phyloP scores from a whole-genome alignment of 30 jellyfish, hydroid and myxozoan species.

The Morbakka virulenta region DNA sequence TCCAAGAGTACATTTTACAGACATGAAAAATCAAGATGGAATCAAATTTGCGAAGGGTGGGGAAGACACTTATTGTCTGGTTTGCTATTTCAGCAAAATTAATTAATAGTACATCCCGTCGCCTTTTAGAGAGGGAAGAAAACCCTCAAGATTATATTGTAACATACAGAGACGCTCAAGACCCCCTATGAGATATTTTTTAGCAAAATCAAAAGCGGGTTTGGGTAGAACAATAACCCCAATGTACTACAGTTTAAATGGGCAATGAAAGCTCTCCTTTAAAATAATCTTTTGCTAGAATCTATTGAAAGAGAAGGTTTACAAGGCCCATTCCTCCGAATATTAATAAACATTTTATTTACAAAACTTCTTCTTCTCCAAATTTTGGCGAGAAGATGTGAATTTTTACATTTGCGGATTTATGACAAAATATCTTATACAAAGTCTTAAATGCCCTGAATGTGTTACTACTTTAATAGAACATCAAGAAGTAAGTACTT shows the following conservation, averaged over 20 bases:
- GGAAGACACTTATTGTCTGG: not conserved
- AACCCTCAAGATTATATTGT: not conserved
- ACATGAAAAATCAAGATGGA: not conserved
- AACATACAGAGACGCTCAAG: not conserved
- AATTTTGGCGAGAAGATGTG: not conserved
- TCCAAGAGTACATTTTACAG: conserved; percentile 48
- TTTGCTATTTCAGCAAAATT: not conserved
- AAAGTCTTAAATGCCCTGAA: not conserved
- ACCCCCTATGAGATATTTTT: not conserved
- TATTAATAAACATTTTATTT: too few relatives aligned
- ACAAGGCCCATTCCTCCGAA: too few relatives aligned
- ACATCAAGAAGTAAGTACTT: too few relatives aligned
- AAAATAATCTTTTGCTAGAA: too few relatives aligned
- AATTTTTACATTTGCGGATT: not conserved
- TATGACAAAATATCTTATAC: too few relatives aligned
- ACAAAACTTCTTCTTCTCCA: not conserved
- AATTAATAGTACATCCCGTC: not conserved
- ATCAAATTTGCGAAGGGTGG: not conserved
- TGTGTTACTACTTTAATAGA: not conserved
- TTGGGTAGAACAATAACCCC: not conserved
- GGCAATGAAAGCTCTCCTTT: not conserved
- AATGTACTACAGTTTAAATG: not conserved
- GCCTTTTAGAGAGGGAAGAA: not conserved
- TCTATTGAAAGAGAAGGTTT: too few relatives aligned
- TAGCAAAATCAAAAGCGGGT: not conserved